Evolutionary conservation across 2,888 invertebrate species (phyloP), one percentile per base, ranked within the genome.

Genomic region (Macrosiphum euphorbiae): DNA sequence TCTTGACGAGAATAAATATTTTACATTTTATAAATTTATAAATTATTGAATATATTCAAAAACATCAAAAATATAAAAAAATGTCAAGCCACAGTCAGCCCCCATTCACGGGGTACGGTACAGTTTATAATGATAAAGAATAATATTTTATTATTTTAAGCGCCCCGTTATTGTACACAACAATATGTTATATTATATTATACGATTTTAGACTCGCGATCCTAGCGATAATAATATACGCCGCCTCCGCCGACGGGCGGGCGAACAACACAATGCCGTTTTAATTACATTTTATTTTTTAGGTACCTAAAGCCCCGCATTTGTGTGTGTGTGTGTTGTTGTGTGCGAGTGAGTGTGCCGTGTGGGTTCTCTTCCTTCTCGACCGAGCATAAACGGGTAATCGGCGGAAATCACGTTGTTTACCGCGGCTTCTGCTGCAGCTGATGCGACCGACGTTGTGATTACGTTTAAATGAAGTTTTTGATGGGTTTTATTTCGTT

Each of bases 401-500:
- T 89, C 89, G 41, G 58, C 58, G 16, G 89, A 90, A 90, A 90
- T 61, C 47, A 61, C 35, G 89, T 90, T 90, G 47, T 61, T 61
- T n/a, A 61, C 44, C 87, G 8, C 52, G 50, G 50, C 78, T 78
- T n/a, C 78, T 78, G 78, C 78, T 78, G 78, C 78, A 78, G 78
- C 78, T 78, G 78, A 78, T 47, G 50, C 50, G 87, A 20, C 87
- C 52, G 35, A 44, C 44, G 67, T 50, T n/a, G 50, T 50, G 61
- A 67, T 90, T 50, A 50, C 67, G 90, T 90, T 90, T 35, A 67
- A 67, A 67, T 11, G 50, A 35, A 50, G 47, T 78, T 90, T 90
- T 90, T 90, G n/a, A 88, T 52, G 52, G 52, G 55, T 88, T 88
- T 88, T 88, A 52, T 88, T 88, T 55, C 88, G 87, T 88, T 24